Conservation (phyloP, 2,888 invertebrate species). For the Caenorhabditis drosophilae region DNA sequence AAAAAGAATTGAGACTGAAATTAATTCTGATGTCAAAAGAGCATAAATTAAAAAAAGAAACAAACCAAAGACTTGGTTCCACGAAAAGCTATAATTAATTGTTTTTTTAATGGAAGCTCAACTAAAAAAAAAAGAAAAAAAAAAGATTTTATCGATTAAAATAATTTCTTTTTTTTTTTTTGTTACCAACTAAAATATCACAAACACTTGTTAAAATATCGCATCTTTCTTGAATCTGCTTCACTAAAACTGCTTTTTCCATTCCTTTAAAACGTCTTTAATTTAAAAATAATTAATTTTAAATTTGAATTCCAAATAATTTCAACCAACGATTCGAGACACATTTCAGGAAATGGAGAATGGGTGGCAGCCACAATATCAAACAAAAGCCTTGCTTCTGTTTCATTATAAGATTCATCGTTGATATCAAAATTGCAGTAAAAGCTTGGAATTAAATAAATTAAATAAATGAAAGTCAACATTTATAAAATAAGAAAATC, state of each 20-base stretch:
- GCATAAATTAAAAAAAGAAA: background rate
- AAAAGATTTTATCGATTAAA: background rate
- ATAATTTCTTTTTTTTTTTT: too few species aligned
- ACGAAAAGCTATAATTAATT: constrained; percentile 12
- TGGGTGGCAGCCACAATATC: constrained; percentile 18
- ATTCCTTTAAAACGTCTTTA: too few species aligned
- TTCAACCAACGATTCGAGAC: constrained; percentile 16
- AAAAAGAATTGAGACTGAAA: constrained; percentile 25
- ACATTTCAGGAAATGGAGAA: constrained; percentile 6
- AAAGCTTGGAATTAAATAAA: background rate
- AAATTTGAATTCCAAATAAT: too few species aligned
- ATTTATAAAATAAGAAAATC: background rate
- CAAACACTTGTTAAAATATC: constrained; percentile 23
- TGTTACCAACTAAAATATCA: constrained; percentile 18
- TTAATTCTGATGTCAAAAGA: background rate
- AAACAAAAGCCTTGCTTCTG: constrained; percentile 11
- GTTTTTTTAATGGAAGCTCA: constrained; percentile 5
- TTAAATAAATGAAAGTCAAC: background rate
- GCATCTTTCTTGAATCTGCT: constrained; percentile 10
- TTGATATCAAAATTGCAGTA: background rate
- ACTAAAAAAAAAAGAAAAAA: constrained; percentile 1
- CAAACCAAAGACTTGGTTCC: constrained; percentile 16
- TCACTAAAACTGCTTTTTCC: constrained; percentile 6
- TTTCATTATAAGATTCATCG: constrained; percentile 17
- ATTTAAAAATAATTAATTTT: too few species aligned